Conservation (phyloP, 2,797 vertebrate species). For the Sebastolobus alascanus region DNA sequence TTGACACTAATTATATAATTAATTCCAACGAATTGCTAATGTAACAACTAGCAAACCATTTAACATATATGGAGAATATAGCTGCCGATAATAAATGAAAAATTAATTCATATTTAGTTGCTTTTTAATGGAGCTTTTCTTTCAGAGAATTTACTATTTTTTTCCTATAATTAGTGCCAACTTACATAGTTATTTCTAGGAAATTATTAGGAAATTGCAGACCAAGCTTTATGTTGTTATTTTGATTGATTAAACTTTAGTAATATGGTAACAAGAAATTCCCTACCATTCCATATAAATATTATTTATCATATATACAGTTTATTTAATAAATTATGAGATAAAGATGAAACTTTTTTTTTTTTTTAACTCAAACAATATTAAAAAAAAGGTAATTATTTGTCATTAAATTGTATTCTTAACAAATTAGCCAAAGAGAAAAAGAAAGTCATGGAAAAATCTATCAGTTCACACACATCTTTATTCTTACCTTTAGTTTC, state of each 20-base stretch:
- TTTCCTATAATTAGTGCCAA: neutral
- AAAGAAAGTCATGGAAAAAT: neutral
- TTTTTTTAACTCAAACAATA: neutral
- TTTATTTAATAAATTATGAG: neutral
- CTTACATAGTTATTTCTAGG: neutral
- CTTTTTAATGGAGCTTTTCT: neutral
- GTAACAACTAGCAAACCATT: neutral
- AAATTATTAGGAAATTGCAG: neutral
- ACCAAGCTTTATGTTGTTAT: too few species aligned
- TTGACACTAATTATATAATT: neutral
- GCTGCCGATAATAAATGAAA: neutral
- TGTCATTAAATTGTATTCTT: neutral
- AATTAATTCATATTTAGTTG: neutral
- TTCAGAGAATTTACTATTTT: neutral
- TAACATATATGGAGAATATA: neutral
- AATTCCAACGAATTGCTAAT: neutral
- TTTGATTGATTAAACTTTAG: neutral
- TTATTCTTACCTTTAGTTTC: conserved; percentile 62
- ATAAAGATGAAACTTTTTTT: neutral
- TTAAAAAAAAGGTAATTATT: neutral
- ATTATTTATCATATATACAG: neutral
- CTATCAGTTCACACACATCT: neutral
- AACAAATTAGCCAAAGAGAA: neutral
- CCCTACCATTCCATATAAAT: neutral
- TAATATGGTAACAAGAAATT: neutral